A percentile compares a stretch with the other conserved stretches of the same genome.
phyloP scores from a whole-genome alignment of 1,140 invertebrate genomes.

The Stegodyphus dumicola region DNA sequence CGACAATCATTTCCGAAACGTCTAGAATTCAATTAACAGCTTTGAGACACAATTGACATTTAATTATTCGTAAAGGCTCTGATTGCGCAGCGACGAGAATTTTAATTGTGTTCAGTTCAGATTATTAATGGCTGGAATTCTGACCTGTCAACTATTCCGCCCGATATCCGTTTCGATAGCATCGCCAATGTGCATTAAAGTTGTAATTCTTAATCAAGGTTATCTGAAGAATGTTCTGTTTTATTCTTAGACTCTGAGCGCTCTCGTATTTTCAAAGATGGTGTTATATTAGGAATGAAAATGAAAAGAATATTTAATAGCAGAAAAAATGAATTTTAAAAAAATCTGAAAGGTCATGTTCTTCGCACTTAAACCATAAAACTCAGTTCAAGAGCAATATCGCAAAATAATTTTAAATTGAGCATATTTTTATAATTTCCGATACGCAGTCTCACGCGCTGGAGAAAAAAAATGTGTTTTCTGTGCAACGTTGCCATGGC shows the following conservation, averaged over 20 bases:
- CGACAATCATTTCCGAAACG: background rate
- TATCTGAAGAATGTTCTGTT: slow-evolving; percentile 8
- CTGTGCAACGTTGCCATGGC: too few species aligned
- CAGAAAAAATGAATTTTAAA: too few species aligned
- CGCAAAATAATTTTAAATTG: too few species aligned
- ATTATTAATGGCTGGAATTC: slow-evolving; percentile 32
- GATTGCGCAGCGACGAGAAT: slow-evolving; percentile 29
- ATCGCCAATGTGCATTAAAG: background rate
- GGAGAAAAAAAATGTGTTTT: too few species aligned
- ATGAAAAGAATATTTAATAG: too few species aligned
- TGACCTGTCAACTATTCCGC: slow-evolving; percentile 24
- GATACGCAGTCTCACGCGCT: too few species aligned
- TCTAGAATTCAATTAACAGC: slow-evolving; percentile 42
- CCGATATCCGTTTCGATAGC: slow-evolving; percentile 19
- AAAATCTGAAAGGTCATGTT: too few species aligned
- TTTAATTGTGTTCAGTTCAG: slow-evolving; percentile 40
- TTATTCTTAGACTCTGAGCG: background rate
- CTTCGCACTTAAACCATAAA: too few species aligned
- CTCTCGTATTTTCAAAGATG: background rate
- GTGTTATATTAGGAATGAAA: too few species aligned
- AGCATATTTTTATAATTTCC: too few species aligned
- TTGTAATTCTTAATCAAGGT: slow-evolving; percentile 40
- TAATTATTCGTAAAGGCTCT: slow-evolving; percentile 47
- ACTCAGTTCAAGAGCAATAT: too few species aligned
- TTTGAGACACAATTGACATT: slow-evolving; percentile 54